phyloP scores from a whole-genome alignment of 2,888 invertebrate species.

The Athalia rosae region DNA sequence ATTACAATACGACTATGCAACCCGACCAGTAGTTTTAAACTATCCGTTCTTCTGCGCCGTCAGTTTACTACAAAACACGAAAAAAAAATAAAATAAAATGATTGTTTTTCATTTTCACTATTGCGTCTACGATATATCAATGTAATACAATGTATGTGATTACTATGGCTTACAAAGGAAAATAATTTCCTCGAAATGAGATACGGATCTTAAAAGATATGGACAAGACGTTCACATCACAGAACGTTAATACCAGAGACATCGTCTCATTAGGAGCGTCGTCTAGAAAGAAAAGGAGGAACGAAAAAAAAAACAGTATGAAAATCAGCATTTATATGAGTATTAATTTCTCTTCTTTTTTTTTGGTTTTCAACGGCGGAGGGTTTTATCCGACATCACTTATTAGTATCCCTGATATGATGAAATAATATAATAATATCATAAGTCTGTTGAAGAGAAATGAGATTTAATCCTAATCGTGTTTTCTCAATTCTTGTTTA shows the following conservation, averaged over 20 bases:
- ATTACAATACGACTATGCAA: slow-evolving; percentile 36
- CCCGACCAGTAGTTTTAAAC: slow-evolving; percentile 41
- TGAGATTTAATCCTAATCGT: background rate
- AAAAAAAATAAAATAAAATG: background rate
- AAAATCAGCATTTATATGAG: slow-evolving; percentile 40
- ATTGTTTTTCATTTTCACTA: slow-evolving; percentile 30
- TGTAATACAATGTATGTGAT: too few species aligned
- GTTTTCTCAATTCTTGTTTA: background rate
- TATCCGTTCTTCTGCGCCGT: slow-evolving; percentile 25
- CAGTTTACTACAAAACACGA: background rate
- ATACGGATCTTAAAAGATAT: slow-evolving; percentile 6
- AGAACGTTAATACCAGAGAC: slow-evolving; percentile 36
- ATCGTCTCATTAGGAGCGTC: slow-evolving; percentile 13
- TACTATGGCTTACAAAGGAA: background rate
- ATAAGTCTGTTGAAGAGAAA: background rate
- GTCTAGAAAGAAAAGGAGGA: background rate
- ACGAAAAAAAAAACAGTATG: slow-evolving; percentile 17
- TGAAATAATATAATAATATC: slow-evolving; percentile 1
- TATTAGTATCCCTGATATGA: slow-evolving; percentile 10
- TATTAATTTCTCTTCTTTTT: slow-evolving; percentile 5
- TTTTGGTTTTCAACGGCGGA: background rate
- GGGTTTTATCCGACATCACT: slow-evolving; percentile 15
- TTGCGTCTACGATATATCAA: slow-evolving; percentile 10
- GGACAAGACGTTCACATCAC: slow-evolving; percentile 8
- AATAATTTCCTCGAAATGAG: slow-evolving; percentile 14